phyloP scores from a whole-genome alignment of 64 coral and sea anemone genomes.

The Orbicella faveolata region DNA sequence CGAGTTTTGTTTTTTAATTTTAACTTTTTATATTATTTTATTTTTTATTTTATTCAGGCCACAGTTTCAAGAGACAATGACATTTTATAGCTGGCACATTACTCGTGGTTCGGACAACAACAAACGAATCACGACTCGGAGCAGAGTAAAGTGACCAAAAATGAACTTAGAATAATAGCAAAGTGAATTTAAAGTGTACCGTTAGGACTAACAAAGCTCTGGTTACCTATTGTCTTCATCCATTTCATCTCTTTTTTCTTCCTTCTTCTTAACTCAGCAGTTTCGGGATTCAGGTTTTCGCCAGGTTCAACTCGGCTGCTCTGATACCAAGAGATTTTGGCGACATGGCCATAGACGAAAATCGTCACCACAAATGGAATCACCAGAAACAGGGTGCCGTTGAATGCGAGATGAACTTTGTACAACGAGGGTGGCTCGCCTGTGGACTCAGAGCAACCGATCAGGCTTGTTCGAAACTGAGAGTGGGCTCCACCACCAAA shows the following conservation, averaged over 20 bases:
- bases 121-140: too few relatives aligned
- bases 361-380: constrained; percentile 36
- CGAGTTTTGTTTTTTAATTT: too few relatives aligned
- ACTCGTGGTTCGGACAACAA: too few relatives aligned
- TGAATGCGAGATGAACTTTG: not conserved
- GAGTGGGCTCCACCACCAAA: not conserved
- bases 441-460: constrained; percentile 14
- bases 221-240: not conserved
- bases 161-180: too few relatives aligned
- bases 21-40: too few relatives aligned
- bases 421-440: not conserved
- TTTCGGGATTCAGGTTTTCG: not conserved
- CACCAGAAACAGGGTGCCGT: not conserved
- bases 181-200: too few relatives aligned
- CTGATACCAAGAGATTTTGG: constrained; percentile 39
- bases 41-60: too few relatives aligned
- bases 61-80: too few relatives aligned
- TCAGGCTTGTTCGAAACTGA: not conserved
- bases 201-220: not conserved
- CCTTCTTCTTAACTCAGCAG: not conserved
- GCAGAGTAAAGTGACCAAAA: too few relatives aligned
- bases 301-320: constrained; percentile 16
- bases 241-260: constrained; percentile 53
- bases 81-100: too few relatives aligned
- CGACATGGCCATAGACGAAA: constrained; percentile 38